A percentile compares a stretch with the other conserved stretches of the same genome.
Evolutionary conservation across 2,888 invertebrate species (phyloP).

Genomic region (Diplolepis rosae): DNA sequence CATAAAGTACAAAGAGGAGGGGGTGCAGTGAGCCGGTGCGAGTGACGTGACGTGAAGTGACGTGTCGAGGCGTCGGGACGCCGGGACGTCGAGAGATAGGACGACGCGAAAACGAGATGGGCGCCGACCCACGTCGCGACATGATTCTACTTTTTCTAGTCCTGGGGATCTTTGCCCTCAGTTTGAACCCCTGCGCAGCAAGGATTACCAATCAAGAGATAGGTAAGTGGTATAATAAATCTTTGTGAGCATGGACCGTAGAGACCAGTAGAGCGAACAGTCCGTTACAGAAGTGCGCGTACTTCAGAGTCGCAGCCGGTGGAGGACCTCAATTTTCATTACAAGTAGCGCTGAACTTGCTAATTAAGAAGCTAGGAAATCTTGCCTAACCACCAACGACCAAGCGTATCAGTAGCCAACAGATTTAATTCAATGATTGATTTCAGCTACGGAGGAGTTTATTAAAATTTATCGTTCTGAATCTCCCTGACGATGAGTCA

Average conservation of each 20-base stretch:
- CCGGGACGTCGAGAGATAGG: conserved; percentile 58
- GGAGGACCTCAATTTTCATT: too few relatives aligned
- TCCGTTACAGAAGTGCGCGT: not conserved
- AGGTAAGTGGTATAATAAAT: conserved; percentile 61
- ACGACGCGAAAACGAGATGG: conserved; percentile 51
- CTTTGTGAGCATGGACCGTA: conserved; percentile 7
- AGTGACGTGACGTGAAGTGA: conserved; percentile 57
- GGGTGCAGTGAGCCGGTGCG: conserved; percentile 43
- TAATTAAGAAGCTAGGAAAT: too few relatives aligned
- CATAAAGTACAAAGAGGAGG: conserved; percentile 7
- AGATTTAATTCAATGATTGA: too few relatives aligned
- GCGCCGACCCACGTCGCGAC: conserved; percentile 39
- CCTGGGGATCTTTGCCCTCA: conserved; percentile 46
- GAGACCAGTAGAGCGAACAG: not conserved
- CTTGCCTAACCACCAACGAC: too few relatives aligned
- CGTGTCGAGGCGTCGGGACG: conserved; percentile 59
- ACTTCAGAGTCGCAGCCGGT: too few relatives aligned
- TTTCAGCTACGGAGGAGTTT: too few relatives aligned
- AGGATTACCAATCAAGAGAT: conserved; percentile 70
- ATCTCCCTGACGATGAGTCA: too few relatives aligned
- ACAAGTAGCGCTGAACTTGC: too few relatives aligned
- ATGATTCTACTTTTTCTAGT: conserved; percentile 48
- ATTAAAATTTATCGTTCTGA: too few relatives aligned
- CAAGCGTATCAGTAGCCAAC: too few relatives aligned
- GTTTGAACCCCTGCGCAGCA: conserved; percentile 50